phyloP scores from a whole-genome alignment of 2,797 vertebrate genomes.

The Carcharodon carcharias region DNA sequence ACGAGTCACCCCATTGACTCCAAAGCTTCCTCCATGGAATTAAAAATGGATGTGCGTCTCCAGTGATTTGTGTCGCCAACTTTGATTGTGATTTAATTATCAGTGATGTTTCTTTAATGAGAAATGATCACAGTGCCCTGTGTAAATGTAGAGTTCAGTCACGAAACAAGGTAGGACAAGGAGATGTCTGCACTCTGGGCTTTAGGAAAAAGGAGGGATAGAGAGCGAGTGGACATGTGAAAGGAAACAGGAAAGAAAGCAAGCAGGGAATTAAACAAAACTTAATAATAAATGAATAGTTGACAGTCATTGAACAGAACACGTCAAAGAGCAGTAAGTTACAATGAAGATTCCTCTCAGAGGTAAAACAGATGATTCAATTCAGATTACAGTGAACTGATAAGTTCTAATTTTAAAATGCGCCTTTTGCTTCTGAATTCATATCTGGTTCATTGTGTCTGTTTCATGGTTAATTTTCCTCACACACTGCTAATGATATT shows the following conservation, averaged over 20 bases:
- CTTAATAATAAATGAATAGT: background rate
- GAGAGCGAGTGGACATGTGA: background rate
- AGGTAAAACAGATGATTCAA: background rate
- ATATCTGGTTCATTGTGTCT: background rate
- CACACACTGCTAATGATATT: background rate
- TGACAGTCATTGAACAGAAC: background rate
- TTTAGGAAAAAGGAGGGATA: too few species aligned
- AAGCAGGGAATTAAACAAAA: background rate
- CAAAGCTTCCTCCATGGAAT: conserved; percentile 38
- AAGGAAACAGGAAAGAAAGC: background rate
- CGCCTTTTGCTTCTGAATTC: background rate
- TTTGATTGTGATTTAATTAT: conserved; percentile 46
- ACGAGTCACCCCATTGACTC: background rate
- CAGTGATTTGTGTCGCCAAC: conserved; percentile 44
- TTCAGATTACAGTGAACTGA: background rate
- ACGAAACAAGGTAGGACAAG: conserved; percentile 44
- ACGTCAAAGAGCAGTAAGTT: background rate
- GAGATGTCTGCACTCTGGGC: too few species aligned
- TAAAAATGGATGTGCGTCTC: conserved; percentile 46
- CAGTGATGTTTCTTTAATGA: conserved; percentile 60
- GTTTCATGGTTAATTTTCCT: background rate
- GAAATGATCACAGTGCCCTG: conserved; percentile 43
- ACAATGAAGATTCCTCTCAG: background rate
- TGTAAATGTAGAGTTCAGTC: conserved; percentile 43
- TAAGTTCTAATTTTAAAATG: background rate